These are phyloP conservation scores for Priocnemis perturbator DNA, from an alignment of 2,888 invertebrate species.

Conservation along the genomic window DNA sequence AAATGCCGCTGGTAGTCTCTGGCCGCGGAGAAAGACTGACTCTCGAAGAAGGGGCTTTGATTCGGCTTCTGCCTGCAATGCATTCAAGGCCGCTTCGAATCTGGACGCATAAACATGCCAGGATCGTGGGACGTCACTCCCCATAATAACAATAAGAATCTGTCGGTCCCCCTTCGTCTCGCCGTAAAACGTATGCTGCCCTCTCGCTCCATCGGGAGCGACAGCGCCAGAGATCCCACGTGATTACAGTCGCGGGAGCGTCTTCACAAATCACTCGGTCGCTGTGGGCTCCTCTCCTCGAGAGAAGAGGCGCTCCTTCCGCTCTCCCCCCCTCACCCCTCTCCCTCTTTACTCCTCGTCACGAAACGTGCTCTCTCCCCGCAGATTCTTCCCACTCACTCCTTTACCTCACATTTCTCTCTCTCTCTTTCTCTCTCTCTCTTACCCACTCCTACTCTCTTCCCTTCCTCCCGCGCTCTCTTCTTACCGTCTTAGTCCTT, in stretches of 20 bases:
- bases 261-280: slow-evolving; percentile 75
- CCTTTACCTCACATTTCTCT: no score
- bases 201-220: slow-evolving; percentile 59
- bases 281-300: slow-evolving; percentile 46
- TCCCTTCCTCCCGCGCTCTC: slow-evolving; percentile 31
- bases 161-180: slow-evolving; percentile 55
- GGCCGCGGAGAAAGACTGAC: slow-evolving; percentile 1
- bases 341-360: slow-evolving; percentile 8
- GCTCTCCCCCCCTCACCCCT: slow-evolving; percentile 30
- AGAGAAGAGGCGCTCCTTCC: slow-evolving; percentile 47
- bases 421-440: background rate
- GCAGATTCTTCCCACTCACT: background rate
- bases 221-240: slow-evolving; percentile 73
- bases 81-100: slow-evolving; percentile 73
- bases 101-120: slow-evolving; percentile 74
- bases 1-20: slow-evolving; percentile 13
- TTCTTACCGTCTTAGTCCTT: slow-evolving; percentile 3
- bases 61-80: slow-evolving; percentile 58
- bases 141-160: slow-evolving; percentile 75
- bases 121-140: slow-evolving; percentile 72
- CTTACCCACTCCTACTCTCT: slow-evolving; percentile 24
- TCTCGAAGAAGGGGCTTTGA: slow-evolving; percentile 40
- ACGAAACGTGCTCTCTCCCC: background rate
- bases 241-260: slow-evolving; percentile 74
- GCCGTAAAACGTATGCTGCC: slow-evolving; percentile 39